phyloP scores from a whole-genome alignment of 2,113 vertebrate species.

The Carlito syrichta region DNA sequence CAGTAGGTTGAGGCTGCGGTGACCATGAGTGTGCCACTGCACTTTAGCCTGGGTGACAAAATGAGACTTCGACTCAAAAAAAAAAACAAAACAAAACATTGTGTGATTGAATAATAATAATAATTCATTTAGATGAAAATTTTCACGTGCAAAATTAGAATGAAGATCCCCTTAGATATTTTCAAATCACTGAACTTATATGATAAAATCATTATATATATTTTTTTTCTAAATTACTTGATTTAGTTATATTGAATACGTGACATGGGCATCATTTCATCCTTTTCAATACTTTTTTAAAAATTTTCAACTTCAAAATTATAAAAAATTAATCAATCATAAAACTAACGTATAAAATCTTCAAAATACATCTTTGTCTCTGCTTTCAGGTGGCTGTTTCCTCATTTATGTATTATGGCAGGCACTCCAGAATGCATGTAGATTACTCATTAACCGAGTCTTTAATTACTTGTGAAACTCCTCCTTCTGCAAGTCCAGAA shows the following conservation, averaged over 20 bases:
- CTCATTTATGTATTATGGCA: background rate
- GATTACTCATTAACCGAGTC: background rate
- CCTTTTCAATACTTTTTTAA: background rate
- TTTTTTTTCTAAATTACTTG: background rate
- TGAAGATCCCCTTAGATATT: background rate
- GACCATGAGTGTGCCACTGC: too few relatives aligned
- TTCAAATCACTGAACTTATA: background rate
- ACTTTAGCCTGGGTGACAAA: too few relatives aligned
- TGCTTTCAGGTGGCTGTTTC: background rate
- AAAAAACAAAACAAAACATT: too few relatives aligned
- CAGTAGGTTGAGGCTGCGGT: too few relatives aligned
- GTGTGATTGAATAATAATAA: background rate
- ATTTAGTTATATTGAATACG: background rate
- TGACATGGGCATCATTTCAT: background rate
- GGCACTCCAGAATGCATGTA: background rate
- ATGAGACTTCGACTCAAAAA: too few relatives aligned
- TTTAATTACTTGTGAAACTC: background rate
- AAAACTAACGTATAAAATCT: background rate
- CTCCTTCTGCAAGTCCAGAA: background rate
- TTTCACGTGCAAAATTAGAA: background rate
- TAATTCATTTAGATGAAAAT: background rate
- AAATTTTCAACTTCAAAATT: constrained; percentile 21
- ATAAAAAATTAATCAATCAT: background rate
- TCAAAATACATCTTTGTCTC: background rate
- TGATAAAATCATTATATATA: background rate